Conservation (phyloP, 2,797 vertebrate genomes). For the Melanotaenia nigrans region DNA sequence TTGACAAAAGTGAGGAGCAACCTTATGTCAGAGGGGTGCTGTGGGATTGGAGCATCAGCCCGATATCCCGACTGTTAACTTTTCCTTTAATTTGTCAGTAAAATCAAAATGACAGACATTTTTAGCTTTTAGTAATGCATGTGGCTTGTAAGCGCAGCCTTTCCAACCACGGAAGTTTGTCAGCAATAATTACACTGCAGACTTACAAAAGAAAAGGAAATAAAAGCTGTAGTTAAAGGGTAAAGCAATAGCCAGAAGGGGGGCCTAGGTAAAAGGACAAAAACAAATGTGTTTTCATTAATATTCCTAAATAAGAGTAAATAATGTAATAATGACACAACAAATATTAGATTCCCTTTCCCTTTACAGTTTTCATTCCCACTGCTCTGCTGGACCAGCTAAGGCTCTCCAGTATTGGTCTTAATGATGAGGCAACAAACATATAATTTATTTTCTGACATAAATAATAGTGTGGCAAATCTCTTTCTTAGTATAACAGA, state of each 20-base stretch:
- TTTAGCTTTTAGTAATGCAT: conserved; percentile 17
- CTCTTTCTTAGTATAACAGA: background rate
- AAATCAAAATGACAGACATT: conserved; percentile 13
- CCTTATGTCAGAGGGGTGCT: conserved; percentile 8
- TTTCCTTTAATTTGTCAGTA: conserved; percentile 13
- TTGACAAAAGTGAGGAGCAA: conserved; percentile 32
- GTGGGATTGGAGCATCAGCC: background rate
- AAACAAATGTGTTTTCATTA: background rate
- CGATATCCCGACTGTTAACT: background rate
- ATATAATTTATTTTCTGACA: background rate
- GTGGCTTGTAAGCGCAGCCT: background rate
- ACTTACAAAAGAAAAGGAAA: background rate
- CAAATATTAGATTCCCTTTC: background rate
- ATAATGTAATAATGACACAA: background rate
- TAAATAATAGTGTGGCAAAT: background rate
- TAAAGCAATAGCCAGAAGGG: background rate
- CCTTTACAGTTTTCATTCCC: background rate
- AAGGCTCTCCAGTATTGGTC: background rate
- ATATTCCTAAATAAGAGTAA: background rate
- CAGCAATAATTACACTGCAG: background rate
- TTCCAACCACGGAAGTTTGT: conserved; percentile 1
- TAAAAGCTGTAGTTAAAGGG: background rate
- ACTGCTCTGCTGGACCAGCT: background rate
- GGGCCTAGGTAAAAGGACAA: background rate
- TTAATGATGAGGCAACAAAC: background rate